These are phyloP conservation scores for Alosa alosa DNA, from an alignment of 2,113 vertebrate genomes.

Conservation along the genomic window DNA sequence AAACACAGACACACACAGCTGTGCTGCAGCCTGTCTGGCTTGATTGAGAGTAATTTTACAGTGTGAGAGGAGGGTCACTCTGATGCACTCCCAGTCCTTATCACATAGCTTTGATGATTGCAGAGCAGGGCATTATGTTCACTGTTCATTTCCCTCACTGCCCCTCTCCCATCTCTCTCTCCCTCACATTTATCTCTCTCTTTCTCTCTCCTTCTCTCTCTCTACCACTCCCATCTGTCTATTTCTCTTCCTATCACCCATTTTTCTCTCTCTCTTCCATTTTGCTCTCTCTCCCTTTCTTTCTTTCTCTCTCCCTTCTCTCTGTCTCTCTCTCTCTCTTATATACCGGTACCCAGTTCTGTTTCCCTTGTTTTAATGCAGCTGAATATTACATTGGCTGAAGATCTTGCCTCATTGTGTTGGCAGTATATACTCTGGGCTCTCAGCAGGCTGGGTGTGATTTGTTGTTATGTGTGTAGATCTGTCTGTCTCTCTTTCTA, in stretches of 20 bases:
- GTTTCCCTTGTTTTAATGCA: background rate
- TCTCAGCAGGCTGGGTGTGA: background rate
- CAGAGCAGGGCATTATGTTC: background rate
- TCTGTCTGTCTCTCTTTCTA: slow-evolving; percentile 21
- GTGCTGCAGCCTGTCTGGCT: background rate
- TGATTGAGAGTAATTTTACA: slow-evolving; percentile 12
- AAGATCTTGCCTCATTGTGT: background rate
- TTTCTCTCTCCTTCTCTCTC: background rate
- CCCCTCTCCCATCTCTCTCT: background rate
- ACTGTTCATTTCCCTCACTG: background rate
- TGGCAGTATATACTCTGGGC: background rate
- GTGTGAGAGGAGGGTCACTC: slow-evolving; percentile 13
- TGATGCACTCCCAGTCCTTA: slow-evolving; percentile 9
- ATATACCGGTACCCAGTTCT: background rate
- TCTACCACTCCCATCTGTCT: background rate
- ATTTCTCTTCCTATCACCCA: background rate
- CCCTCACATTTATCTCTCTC: background rate
- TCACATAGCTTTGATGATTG: slow-evolving; percentile 8
- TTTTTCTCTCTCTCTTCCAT: background rate
- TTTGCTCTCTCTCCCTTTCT: background rate
- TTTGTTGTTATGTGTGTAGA: background rate
- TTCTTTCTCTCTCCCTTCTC: background rate
- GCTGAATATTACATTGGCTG: background rate
- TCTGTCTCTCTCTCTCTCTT: background rate
- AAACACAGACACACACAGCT: background rate